Base-by-base conservation (phyloP, 2,113 vertebrate species). In the Embiotoca jacksoni region DNA sequence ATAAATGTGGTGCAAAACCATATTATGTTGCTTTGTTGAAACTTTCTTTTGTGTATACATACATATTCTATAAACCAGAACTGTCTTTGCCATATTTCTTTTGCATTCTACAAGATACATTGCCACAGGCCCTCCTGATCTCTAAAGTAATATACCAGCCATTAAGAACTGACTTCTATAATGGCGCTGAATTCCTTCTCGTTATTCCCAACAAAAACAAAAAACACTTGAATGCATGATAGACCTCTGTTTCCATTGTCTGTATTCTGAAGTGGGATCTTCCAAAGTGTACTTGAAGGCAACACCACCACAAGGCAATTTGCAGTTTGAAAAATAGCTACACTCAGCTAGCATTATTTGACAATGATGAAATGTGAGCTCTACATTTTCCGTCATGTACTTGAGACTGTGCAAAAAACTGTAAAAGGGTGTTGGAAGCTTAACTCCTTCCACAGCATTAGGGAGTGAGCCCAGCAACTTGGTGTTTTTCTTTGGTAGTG, bases 291-390 rank as follows among this genome's bases (percentile, higher is more conserved):
- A 83, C 86, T 81, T 77, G 78, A 84, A 86, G 70, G 71, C 82
- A 89, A 59, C 83, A 77, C 57, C 60, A 86, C 85, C 85, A 81
- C 66, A 55, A 89, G 83, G 83, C 85, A 89, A 82, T 88, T 84
- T 90, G 75, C 76, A 46, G 67, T 37, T 76, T 88, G 89, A 88
- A 85, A 89, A 92, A 91, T 88, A 86, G 70, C 81, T 72, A 36
- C 61, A 86, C 86, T 87, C 82, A 89, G 84, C 78, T 35, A 33
- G 76, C 78, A 75, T 89, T 85, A 91, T 84, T 90, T 89, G 89
- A 92, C 88, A 92, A 87, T 89, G 88, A 92, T 92, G 85, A 92
- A 91, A 92, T 88, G 81, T 88, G 86, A 91, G 78, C 75, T 80
- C 61, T 77, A 77, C 75, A 84, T 89, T 92, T 92, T 90, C 81